phyloP scores from a whole-genome alignment of 2,113 vertebrate species.

The Sphaerodactylus townsendi region DNA sequence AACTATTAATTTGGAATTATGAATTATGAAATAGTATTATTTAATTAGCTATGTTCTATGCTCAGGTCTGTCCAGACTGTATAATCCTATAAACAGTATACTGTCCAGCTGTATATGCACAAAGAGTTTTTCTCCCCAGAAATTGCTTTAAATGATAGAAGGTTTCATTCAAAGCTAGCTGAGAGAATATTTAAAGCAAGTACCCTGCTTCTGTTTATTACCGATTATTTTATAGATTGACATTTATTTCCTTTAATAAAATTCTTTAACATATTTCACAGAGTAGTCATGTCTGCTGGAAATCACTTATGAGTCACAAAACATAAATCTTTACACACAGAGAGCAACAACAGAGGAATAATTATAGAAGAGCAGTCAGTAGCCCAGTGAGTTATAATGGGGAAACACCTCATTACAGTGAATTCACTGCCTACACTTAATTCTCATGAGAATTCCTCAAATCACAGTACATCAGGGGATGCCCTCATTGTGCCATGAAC shows the following conservation, averaged over 20 bases:
- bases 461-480: constrained; percentile 11
- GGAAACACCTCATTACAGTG: constrained; percentile 31
- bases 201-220: constrained; percentile 17
- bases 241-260: constrained; percentile 39
- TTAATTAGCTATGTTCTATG: constrained; percentile 20
- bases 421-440: background rate
- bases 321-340: accelerated
- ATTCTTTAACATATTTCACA: background rate
- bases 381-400: background rate
- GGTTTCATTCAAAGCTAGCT: constrained; percentile 7
- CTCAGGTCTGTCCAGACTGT: constrained; percentile 22
- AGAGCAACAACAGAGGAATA: background rate
- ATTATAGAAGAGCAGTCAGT: background rate
- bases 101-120: constrained; percentile 25
- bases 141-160: constrained; percentile 9
- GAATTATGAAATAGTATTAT: background rate
- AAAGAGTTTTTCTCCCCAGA: background rate
- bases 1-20: constrained; percentile 25
- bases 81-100: constrained; percentile 32
- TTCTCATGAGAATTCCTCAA: background rate
- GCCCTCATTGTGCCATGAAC: constrained; percentile 14
- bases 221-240: constrained; percentile 23
- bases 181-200: constrained; percentile 20
- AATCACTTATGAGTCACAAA: constrained; percentile 32
- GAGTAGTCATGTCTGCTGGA: constrained; percentile 16